Evolutionary conservation across 35 echinoderm and acorn worm genomes (phyloP).

Genomic region (Heliocidaris erythrogramma): DNA sequence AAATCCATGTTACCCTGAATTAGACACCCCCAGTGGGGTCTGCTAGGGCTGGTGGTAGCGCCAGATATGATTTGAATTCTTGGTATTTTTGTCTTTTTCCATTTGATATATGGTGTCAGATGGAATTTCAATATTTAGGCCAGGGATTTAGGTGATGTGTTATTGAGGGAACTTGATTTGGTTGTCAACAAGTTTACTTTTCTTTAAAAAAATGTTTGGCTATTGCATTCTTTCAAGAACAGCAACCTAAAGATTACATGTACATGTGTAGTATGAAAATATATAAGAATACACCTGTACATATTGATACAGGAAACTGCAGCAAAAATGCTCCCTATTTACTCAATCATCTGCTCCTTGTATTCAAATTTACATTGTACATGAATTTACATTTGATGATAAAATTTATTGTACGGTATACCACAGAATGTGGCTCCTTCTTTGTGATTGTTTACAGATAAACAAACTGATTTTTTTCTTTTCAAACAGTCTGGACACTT

Average conservation of each 20-base stretch:
- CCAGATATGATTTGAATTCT: neutral
- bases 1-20: conserved; percentile 23
- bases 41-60: neutral
- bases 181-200: conserved; percentile 8
- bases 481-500: conserved; percentile 70
- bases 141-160: conserved; percentile 2
- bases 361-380: too few relatives aligned
- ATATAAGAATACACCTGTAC: too few relatives aligned
- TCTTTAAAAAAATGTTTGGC: neutral
- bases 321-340: neutral
- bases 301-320: too few relatives aligned
- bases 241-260: neutral
- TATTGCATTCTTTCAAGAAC: neutral
- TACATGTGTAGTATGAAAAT: too few relatives aligned
- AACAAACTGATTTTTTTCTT: too few relatives aligned
- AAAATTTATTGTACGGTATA: too few relatives aligned
- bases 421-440: too few relatives aligned
- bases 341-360: too few relatives aligned
- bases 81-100: neutral
- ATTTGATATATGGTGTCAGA: neutral
- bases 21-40: neutral
- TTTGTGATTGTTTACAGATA: too few relatives aligned
- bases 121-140: conserved; percentile 30
- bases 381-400: too few relatives aligned
- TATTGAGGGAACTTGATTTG: neutral